Evolutionary conservation across 2,113 vertebrate species (phyloP).

Genomic region (Pelobates fuscus): DNA sequence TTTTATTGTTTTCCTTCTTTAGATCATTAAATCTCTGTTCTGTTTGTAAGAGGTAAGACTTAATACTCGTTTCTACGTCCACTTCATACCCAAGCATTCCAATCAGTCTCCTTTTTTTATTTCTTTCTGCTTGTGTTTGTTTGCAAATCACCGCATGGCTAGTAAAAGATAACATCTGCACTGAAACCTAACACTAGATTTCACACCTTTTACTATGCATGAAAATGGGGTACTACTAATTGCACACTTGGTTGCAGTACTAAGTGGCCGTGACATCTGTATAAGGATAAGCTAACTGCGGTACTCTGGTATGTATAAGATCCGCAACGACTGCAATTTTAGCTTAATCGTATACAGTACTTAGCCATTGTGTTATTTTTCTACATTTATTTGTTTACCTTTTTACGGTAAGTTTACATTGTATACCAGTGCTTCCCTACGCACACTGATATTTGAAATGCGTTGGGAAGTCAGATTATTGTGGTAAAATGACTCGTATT

Average conservation of each 20-base stretch:
- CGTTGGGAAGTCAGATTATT: too few relatives aligned
- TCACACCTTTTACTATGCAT: slow-evolving; percentile 66
- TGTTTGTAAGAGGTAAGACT: slow-evolving; percentile 97
- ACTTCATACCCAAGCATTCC: slow-evolving; percentile 47
- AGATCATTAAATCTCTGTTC: slow-evolving; percentile 99
- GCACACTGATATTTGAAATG: too few relatives aligned
- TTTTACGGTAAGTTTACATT: too few relatives aligned
- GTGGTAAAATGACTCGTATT: too few relatives aligned
- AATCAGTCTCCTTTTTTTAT: neutral
- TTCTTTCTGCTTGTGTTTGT: neutral
- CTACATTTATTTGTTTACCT: too few relatives aligned
- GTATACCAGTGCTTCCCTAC: too few relatives aligned
- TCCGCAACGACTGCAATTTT: too few relatives aligned
- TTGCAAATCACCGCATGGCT: slow-evolving; percentile 4
- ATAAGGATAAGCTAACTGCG: neutral
- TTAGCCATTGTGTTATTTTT: too few relatives aligned
- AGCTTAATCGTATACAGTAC: too few relatives aligned
- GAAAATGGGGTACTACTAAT: slow-evolving; percentile 75
- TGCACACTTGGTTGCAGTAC: slow-evolving; percentile 50
- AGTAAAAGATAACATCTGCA: slow-evolving; percentile 51
- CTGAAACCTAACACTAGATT: slow-evolving; percentile 69
- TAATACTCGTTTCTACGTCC: slow-evolving; percentile 71
- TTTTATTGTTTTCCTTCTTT: slow-evolving; percentile 85
- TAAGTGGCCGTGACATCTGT: neutral
- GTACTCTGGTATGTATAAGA: neutral